A percentile compares a stretch with the other conserved stretches of the same genome.
phyloP scores from a whole-genome alignment of 2,113 vertebrate genomes.

The Lates calcarifer region DNA sequence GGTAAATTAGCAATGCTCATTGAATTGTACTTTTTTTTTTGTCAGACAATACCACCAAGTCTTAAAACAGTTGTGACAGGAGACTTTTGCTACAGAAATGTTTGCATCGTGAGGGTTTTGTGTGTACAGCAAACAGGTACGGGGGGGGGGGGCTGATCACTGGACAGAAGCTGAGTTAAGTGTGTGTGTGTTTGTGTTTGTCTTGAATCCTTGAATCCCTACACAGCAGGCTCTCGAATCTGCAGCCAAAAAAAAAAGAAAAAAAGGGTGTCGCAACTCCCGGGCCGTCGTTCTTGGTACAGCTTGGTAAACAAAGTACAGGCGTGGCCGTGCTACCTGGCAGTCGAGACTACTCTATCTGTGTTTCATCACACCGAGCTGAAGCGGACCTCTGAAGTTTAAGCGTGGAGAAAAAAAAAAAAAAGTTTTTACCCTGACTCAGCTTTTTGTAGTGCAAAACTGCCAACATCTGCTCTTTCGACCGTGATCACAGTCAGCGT shows the following conservation, averaged over 20 bases:
- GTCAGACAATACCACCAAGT: slow-evolving; percentile 62
- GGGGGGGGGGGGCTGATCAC: slow-evolving; percentile 15
- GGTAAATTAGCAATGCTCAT: slow-evolving; percentile 68
- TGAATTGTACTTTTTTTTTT: slow-evolving; percentile 41
- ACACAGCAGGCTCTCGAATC: slow-evolving; percentile 18
- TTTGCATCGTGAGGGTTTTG: slow-evolving; percentile 54
- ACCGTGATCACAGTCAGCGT: slow-evolving; percentile 29
- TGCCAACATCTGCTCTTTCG: slow-evolving; percentile 56
- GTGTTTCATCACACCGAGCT: slow-evolving; percentile 27
- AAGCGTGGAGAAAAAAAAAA: slow-evolving; percentile 18
- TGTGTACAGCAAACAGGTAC: slow-evolving; percentile 45
- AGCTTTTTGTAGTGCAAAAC: slow-evolving; percentile 65
- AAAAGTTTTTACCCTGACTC: slow-evolving; percentile 45
- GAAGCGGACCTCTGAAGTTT: slow-evolving; percentile 47
- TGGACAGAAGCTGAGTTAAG: slow-evolving; percentile 50
- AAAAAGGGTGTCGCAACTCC: slow-evolving; percentile 34
- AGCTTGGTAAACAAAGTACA: slow-evolving; percentile 58
- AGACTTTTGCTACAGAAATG: slow-evolving; percentile 38
- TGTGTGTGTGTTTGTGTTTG: slow-evolving; percentile 19
- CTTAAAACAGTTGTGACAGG: slow-evolving; percentile 42
- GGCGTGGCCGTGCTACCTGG: slow-evolving; percentile 57
- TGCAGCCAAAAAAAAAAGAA: too few species aligned
- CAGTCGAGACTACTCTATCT: slow-evolving; percentile 42
- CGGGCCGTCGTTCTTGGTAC: slow-evolving; percentile 24
- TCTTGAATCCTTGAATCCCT: slow-evolving; percentile 21